Percentiles rank a stretch among this genome's conserved stretches.
phyloP scores from a whole-genome alignment of 2,113 vertebrate species.

The Caranx melampygus region DNA sequence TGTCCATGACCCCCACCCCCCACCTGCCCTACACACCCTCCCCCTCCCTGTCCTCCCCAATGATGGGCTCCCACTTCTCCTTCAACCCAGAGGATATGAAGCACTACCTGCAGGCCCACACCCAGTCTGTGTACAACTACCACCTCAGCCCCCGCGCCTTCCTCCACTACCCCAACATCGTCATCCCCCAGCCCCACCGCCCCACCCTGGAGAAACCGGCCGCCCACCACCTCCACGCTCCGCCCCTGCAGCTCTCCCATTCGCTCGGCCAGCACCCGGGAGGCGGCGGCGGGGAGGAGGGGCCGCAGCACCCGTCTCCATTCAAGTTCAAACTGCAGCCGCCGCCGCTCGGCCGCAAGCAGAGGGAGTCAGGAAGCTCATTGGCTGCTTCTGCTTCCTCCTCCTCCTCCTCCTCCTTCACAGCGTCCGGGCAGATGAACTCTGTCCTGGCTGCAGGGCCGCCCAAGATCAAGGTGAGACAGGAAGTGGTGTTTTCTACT shows the following conservation, averaged over 20 bases:
- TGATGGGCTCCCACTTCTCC: slow-evolving; percentile 92
- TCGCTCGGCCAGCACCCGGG: slow-evolving; percentile 75
- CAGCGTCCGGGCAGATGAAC: slow-evolving; percentile 52
- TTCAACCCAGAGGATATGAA: slow-evolving; percentile 96
- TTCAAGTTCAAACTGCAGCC: slow-evolving; percentile 96
- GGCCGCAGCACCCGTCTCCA: slow-evolving; percentile 80
- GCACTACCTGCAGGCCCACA: slow-evolving; percentile 93
- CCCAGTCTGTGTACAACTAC: slow-evolving; percentile 95
- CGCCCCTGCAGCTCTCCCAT: slow-evolving; percentile 72
- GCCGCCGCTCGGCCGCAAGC: slow-evolving; percentile 89
- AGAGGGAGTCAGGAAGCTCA: slow-evolving; percentile 81
- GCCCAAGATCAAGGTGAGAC: slow-evolving; percentile 89
- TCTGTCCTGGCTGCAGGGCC: slow-evolving; percentile 59
- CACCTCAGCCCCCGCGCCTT: slow-evolving; percentile 94
- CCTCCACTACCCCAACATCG: slow-evolving; percentile 92
- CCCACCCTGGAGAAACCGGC: slow-evolving; percentile 75
- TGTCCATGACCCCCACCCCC: slow-evolving; percentile 90
- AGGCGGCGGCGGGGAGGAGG: slow-evolving; percentile 74
- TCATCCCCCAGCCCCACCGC: slow-evolving; percentile 92
- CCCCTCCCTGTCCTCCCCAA: slow-evolving; percentile 90
- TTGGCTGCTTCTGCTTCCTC: slow-evolving; percentile 58
- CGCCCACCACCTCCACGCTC: slow-evolving; percentile 74
- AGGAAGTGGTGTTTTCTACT: background rate
- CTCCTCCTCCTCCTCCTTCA: slow-evolving; percentile 70
- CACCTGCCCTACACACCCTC: slow-evolving; percentile 92